These are phyloP conservation scores for Hippocampus zosterae DNA, from an alignment of 2,113 vertebrate genomes.

Conservation along the genomic window DNA sequence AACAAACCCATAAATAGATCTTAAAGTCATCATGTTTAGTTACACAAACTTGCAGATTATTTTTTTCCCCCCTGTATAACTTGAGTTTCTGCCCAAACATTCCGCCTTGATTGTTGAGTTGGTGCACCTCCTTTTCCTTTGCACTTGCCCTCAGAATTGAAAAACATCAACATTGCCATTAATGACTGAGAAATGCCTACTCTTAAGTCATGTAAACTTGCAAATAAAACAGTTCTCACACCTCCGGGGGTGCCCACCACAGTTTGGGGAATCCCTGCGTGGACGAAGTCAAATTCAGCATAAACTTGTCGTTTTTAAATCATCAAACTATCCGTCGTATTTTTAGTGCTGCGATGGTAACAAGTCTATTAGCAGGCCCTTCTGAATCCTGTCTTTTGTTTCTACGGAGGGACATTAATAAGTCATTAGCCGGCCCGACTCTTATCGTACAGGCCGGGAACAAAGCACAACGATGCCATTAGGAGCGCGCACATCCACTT, in stretches of 20 bases:
- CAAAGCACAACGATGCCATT: conserved; percentile 68
- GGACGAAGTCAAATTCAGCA: not conserved
- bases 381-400: conserved; percentile 14
- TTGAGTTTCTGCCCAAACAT: no score
- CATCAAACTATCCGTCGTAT: not conserved
- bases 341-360: conserved; percentile 5
- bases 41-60: not conserved
- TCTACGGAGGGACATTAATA: conserved; percentile 53
- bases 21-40: not conserved
- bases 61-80: no score
- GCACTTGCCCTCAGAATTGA: no score
- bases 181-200: no score
- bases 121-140: no score
- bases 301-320: not conserved
- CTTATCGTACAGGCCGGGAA: conserved; percentile 63
- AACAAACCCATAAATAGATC: not conserved
- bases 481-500: conserved; percentile 70
- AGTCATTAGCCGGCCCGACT: conserved; percentile 65
- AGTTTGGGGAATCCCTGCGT: no score
- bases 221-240: no score
- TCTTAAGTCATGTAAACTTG: no score
- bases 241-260: not conserved
- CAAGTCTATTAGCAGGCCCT: not conserved
- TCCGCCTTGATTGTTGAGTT: no score
- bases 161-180: no score